Evolutionary conservation across 2,113 vertebrate genomes (phyloP).

Genomic region (Hippocampus mohnikei): DNA sequence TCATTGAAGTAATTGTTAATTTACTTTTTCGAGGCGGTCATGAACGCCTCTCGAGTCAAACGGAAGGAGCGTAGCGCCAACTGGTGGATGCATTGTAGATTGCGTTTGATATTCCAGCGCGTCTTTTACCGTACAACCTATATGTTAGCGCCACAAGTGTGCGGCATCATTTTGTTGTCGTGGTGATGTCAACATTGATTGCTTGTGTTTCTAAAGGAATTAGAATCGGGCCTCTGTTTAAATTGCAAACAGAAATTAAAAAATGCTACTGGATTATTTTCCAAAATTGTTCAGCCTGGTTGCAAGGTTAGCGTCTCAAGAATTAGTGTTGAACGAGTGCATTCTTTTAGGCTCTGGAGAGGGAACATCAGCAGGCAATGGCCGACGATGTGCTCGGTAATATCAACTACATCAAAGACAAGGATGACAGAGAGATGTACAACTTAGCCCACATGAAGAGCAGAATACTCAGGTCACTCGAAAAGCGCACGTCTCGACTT

Average conservation of each 20-base stretch:
- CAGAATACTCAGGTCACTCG: conserved; percentile 71
- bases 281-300: no score
- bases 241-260: not conserved
- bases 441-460: conserved; percentile 70
- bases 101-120: no score
- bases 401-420: not conserved
- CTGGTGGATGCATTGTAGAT: no score
- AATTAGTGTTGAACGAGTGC: not conserved
- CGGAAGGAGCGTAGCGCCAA: no score
- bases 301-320: not conserved
- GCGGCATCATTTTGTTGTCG: no score
- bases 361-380: conserved; percentile 71
- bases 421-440: conserved; percentile 47
- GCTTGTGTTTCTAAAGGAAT: not conserved
- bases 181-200: no score
- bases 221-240: no score
- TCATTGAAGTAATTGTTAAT: no score
- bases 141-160: no score
- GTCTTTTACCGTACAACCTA: no score
- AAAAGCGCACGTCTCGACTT: not conserved
- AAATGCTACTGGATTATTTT: not conserved
- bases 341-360: conserved; percentile 69
- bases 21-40: no score
- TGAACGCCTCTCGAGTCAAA: no score
- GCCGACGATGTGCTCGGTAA: conserved; percentile 39